These are phyloP conservation scores for Asbolus verrucosus DNA, from an alignment of 1,140 invertebrate genomes.

Conservation along the genomic window DNA sequence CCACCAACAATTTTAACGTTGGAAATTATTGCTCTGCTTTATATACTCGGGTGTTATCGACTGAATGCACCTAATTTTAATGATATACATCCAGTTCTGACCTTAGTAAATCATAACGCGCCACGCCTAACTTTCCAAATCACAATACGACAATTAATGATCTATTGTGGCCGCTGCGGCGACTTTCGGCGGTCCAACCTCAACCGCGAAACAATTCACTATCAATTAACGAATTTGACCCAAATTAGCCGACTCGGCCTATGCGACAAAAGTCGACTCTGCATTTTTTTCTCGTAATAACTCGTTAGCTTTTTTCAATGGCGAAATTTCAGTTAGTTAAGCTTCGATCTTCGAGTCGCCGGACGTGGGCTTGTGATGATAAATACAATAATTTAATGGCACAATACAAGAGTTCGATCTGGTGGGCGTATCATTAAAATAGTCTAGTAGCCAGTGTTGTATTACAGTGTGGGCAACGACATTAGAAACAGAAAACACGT, in stretches of 20 bases:
- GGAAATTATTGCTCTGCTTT: too few relatives aligned
- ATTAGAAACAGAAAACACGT: constrained; percentile 36
- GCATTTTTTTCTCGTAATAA: too few relatives aligned
- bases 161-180: constrained; percentile 27
- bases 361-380: constrained; percentile 20
- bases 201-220: neutral
- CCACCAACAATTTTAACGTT: too few relatives aligned
- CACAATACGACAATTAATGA: constrained; percentile 38
- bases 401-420: constrained; percentile 24
- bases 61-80: constrained; percentile 19
- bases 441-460: constrained; percentile 30
- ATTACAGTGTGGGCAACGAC: constrained; percentile 36
- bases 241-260: neutral
- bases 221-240: constrained; percentile 20
- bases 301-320: too few relatives aligned
- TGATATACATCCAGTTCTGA: constrained; percentile 18
- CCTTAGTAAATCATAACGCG: constrained; percentile 35
- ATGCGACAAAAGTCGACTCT: too few relatives aligned
- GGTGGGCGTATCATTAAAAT: constrained; percentile 37
- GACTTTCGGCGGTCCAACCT: neutral
- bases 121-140: constrained; percentile 38
- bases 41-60: too few relatives aligned
- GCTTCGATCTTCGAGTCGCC: neutral
- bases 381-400: constrained; percentile 38
- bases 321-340: too few relatives aligned